Conservation (phyloP, 2,113 vertebrate species). For the Greenwoodochromis staneri region DNA sequence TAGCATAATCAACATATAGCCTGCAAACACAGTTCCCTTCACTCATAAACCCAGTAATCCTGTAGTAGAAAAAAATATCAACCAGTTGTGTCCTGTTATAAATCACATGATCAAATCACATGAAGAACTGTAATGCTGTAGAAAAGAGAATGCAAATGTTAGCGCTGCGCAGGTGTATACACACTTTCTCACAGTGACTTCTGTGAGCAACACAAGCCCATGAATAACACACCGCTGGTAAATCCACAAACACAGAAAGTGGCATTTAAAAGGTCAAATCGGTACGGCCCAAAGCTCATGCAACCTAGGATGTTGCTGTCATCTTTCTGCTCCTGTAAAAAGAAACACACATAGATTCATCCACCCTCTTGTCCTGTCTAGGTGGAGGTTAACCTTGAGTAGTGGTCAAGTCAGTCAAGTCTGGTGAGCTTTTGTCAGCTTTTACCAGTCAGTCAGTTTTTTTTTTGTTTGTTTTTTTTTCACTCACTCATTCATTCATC, state of each 20-base stretch:
- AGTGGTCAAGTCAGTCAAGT: not conserved
- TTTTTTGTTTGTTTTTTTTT: too few relatives aligned
- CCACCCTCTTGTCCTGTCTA: not conserved
- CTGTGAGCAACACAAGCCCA: not conserved
- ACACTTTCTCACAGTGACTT: not conserved
- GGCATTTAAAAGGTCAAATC: not conserved
- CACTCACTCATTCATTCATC: too few relatives aligned
- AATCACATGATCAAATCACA: not conserved
- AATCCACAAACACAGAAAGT: accelerated
- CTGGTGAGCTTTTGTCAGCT: not conserved
- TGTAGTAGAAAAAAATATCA: not conserved
- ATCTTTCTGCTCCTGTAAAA: not conserved
- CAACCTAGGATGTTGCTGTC: not conserved
- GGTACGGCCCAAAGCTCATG: accelerated
- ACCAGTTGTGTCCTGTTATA: not conserved
- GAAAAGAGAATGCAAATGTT: not conserved
- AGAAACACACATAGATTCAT: not conserved
- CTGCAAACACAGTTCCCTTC: not conserved
- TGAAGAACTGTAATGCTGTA: not conserved
- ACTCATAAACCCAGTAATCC: not conserved
- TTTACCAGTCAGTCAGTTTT: not conserved
- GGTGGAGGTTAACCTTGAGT: not conserved
- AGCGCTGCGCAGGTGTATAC: not conserved
- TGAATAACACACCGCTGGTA: not conserved
- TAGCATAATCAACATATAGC: too few relatives aligned